Base-by-base conservation (phyloP, 2,113 vertebrate genomes). In the Lepidothrix coronata region DNA sequence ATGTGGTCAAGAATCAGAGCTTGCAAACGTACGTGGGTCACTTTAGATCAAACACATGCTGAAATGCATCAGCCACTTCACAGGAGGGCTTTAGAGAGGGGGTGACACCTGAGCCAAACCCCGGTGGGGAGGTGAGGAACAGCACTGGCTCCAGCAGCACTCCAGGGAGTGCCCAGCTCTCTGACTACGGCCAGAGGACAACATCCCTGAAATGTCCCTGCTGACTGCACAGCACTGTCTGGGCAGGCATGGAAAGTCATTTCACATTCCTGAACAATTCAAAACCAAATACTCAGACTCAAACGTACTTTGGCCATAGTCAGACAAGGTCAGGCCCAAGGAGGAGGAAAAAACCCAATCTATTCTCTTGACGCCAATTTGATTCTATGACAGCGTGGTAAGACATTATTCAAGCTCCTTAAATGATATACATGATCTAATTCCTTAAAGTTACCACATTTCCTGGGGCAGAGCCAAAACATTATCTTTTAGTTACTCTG, bases 401-500 rank as follows among this genome's bases (percentile, higher is more conserved):
- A 49, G 70, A 72, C 27, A 46, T 83, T 77, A 83, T 83, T 48
- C 71, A 80, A 78, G 20, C 37, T 88, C 73, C 61, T 89, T 78
- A 81, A 84, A 54, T 1, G 27, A 81, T 41, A 67, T 6, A 81
- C 37, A 20, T 37, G 57, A 87, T 61, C 65, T 59, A 78, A 71
- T 72, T 81, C 85, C 46, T 74, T 67, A 80, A 91, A 59, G 43
- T 93, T 73, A 90, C 46, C 77, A 48, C 54, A 24, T 59, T 74
- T 80, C 66, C 54, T 93, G 55, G 87, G 65, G 39, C 52, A 86
- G 54, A 84, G 85, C 82, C 94, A 93, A 83, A 59, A 51, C 18
- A 41, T 43, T 43, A 71, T 72, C 70, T 58, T 62, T 24, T 5
- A 11, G 55, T 41, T 48, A 14, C 33, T 48, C 30, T 80, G 77